Base-by-base conservation (phyloP, 2,888 invertebrate genomes). In the Omphaloscelis lunosa region DNA sequence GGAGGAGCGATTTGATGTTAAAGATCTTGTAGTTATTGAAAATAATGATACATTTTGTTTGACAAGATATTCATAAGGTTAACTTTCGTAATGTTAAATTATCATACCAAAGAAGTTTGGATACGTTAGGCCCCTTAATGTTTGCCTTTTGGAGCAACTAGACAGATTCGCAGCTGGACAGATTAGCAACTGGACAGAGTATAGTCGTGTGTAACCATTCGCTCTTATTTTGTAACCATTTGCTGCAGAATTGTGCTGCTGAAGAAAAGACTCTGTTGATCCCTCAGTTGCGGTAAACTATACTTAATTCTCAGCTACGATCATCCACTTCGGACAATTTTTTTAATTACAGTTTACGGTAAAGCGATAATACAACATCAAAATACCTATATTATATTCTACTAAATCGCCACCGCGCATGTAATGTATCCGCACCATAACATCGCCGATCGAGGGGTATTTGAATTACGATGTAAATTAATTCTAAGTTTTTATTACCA, bases 381-480 rank as follows among this genome's bases (percentile, higher is more conserved):
- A 34, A 72, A 34, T n/a, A n/a, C n/a, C n/a, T 27, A 23, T 9
- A 45, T 12, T 45, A 45, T 45, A 3, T 0, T 29, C n/a, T 23
- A 2, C 20, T 48, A 27, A 78, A 79, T 62, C 88, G 84, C 88
- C 79, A 11, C 48, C 72, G 72, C 79, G 9, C n/a, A 4, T 67
- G 7, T 9, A 68, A 15, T 51, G n/a, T 68, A 51, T 69, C 17
- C 73, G 0, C 71, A 48, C 45, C 77, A 1, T 67, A 66, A 79
- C 59, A 62, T 81, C 75, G 72, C 65, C 83, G 82, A 90, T 89
- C 84, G 87, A 75, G 86, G 89, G 89, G 89, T 82, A 90, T 91
- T 93, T 91, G 90, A 92, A 92, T 45, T 92, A 89, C 90, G 87
- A 93, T 91, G 91, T 86, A 92, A 91, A 92, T 92, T 91, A 90